phyloP scores from a whole-genome alignment of 2,888 invertebrate genomes.

The Lochmaea crataegi region DNA sequence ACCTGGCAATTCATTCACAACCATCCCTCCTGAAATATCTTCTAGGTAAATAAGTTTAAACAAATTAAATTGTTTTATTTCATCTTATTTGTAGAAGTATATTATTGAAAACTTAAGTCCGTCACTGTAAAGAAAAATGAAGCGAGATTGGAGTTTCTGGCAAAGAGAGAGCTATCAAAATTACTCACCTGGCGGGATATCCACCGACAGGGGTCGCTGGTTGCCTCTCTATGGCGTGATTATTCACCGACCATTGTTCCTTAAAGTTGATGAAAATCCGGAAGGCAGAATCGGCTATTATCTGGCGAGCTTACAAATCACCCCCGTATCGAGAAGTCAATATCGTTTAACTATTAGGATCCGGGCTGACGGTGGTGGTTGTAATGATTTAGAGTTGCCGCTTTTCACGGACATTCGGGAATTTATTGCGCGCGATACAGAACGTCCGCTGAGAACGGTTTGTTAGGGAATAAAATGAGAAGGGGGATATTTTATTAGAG shows the following conservation, averaged over 20 bases:
- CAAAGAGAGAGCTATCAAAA: constrained; percentile 30
- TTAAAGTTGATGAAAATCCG: constrained; percentile 57
- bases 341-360: constrained; percentile 62
- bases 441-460: constrained; percentile 28
- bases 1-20: too few relatives aligned
- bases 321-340: constrained; percentile 58
- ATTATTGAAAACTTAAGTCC: neutral
- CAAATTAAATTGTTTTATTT: too few relatives aligned
- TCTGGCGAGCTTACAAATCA: constrained; percentile 58
- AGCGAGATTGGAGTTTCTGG: constrained; percentile 19
- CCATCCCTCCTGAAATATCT: too few relatives aligned
- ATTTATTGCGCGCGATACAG: constrained; percentile 43
- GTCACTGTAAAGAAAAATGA: constrained; percentile 16
- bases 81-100: too few relatives aligned
- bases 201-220: constrained; percentile 48
- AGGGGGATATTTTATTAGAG: constrained; percentile 13
- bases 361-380: constrained; percentile 42
- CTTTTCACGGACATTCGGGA: constrained; percentile 60
- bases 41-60: too few relatives aligned
- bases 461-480: neutral
- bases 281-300: constrained; percentile 54
- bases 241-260: constrained; percentile 58
- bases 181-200: constrained; percentile 47
- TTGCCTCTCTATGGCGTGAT: constrained; percentile 55
- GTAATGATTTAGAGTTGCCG: constrained; percentile 61